Base-by-base conservation (phyloP, 2,797 vertebrate genomes). In the Anabacerthia variegaticeps region DNA sequence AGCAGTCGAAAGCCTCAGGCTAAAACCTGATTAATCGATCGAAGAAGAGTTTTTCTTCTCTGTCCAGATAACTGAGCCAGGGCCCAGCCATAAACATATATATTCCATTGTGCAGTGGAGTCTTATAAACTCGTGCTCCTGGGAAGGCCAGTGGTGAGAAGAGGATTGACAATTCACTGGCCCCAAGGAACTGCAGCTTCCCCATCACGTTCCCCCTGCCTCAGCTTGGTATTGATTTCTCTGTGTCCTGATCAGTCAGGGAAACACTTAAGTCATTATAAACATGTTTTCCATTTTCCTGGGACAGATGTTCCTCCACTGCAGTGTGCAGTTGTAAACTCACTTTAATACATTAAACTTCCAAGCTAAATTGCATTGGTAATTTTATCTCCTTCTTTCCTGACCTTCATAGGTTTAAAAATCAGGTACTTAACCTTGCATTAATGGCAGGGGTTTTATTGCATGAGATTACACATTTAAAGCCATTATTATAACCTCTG, bases 361-460 rank as follows among this genome's bases (percentile, higher is more conserved):
- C 67, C 88, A 74, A 90, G 77, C 65, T 82, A 94, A 89, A 96
- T 90, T 89, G 77, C 76, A 44, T 59, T 87, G 56, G 55, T 66
- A 89, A 94, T 96, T 93, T 94, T 89, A 87, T 68, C 79, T 87
- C 85, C 77, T 91, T 76, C 84, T 94, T 94, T 55, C 51, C 66
- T 88, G 95, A 97, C 95, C 95, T 96, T 92, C 76, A 63, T 8
- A 68, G 76, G 51, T 94, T 95, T 96, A 74, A 96, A 96, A 97
- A 93, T 56, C 89, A 83, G 80, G 71, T 89, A 88, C 85, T 97
- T 96, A 96, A 97, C 88, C 91, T 92, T 93, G 85, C 78, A 82
- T 94, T 94, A 96, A 95, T 72, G 56, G 75, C 71, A 89, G 49
- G 62, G 28, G 56, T 49, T 95, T 96, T 95, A 96, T 83, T 91